Conservation (phyloP, 2,797 vertebrate genomes). For the Florisuga fusca region DNA sequence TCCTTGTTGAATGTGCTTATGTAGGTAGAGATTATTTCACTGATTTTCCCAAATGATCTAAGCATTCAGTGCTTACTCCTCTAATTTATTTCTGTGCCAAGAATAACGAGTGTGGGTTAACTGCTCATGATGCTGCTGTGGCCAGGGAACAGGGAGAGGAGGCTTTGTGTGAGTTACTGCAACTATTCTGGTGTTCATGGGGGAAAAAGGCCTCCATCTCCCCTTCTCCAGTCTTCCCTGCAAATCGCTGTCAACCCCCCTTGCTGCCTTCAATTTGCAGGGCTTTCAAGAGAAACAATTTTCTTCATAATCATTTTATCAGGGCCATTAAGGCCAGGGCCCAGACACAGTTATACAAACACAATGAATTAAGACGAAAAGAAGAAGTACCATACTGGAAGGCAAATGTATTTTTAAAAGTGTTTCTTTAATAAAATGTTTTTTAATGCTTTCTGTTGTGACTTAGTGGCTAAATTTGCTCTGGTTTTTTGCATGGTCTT, state of each 20-base stretch:
- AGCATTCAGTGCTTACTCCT: not conserved
- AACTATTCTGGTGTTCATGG: not conserved
- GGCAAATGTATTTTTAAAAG: not conserved
- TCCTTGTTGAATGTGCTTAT: not conserved
- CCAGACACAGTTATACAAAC: not conserved
- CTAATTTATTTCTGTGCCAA: slow-evolving; percentile 18
- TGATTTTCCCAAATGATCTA: slow-evolving; percentile 33
- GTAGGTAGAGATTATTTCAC: slow-evolving; percentile 23
- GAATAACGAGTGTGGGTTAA: slow-evolving; percentile 5
- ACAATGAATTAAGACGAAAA: not conserved
- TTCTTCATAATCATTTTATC: slow-evolving; percentile 2
- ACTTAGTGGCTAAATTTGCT: not conserved
- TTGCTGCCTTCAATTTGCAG: not conserved
- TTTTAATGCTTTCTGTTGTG: not conserved
- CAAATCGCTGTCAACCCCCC: not conserved
- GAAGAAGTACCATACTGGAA: not conserved
- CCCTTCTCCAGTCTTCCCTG: not conserved
- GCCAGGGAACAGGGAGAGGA: not conserved
- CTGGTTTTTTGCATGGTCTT: not conserved
- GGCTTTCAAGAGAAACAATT: slow-evolving; percentile 26
- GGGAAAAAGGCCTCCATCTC: not conserved
- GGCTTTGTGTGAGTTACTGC: not conserved
- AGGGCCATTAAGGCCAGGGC: not conserved
- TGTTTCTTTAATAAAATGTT: not conserved
- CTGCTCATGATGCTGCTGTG: not conserved